These are phyloP conservation scores for Dromiciops gliroides DNA, from an alignment of 2,113 vertebrate species.

Conservation along the genomic window DNA sequence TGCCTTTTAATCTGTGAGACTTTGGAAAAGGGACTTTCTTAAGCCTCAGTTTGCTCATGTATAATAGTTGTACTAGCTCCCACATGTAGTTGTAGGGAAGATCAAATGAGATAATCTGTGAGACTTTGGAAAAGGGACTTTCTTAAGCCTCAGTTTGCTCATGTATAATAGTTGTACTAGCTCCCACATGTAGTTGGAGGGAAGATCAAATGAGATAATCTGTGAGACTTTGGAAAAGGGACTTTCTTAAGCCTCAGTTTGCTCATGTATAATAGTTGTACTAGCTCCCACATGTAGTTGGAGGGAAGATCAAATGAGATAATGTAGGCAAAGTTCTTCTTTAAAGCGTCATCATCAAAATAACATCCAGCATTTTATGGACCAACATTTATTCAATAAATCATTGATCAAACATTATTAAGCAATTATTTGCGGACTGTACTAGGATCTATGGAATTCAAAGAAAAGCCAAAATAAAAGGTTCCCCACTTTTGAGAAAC, in stretches of 20 bases:
- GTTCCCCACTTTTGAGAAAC: not conserved
- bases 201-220: too few species aligned
- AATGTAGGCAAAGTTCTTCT: not conserved
- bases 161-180: too few species aligned
- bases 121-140: not conserved
- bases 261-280: not conserved
- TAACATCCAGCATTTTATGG: not conserved
- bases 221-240: not conserved
- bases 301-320: not conserved
- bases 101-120: too few species aligned
- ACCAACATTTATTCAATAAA: not conserved
- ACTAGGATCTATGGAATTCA: not conserved
- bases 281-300: not conserved
- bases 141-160: too few species aligned
- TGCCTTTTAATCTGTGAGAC: not conserved
- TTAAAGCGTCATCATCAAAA: not conserved
- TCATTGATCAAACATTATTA: not conserved
- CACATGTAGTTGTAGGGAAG: too few species aligned
- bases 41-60: too few species aligned
- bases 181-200: too few species aligned
- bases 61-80: too few species aligned
- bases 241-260: not conserved
- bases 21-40: not conserved
- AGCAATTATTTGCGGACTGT: not conserved
- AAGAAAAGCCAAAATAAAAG: not conserved